These are phyloP conservation scores for Gambusia affinis DNA, from an alignment of 2,113 vertebrate species.

Conservation along the genomic window DNA sequence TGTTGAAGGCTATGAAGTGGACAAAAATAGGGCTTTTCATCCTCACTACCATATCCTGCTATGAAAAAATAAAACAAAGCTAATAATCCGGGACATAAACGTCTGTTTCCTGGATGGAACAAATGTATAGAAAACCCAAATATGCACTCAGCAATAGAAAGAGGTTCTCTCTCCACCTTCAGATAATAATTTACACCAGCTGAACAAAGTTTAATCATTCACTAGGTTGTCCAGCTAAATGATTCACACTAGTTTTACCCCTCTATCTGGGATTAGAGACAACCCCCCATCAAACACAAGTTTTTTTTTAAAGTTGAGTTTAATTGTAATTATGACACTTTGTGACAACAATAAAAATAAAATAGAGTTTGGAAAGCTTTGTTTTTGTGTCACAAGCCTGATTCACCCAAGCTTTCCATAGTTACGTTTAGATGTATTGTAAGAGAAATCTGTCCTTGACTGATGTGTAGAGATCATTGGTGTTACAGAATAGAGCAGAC, in stretches of 20 bases:
- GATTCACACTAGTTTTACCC: slow-evolving; percentile 4
- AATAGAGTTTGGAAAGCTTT: background rate
- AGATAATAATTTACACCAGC: slow-evolving; percentile 57
- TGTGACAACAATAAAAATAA: background rate
- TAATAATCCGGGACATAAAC: slow-evolving; percentile 32
- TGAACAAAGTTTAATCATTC: slow-evolving; percentile 65
- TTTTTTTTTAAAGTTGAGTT: too few species aligned
- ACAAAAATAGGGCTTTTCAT: slow-evolving; percentile 35
- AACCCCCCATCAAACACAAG: too few species aligned
- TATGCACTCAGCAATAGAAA: background rate
- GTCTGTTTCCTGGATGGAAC: slow-evolving; percentile 16
- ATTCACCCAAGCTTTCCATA: background rate
- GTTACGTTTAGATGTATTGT: background rate
- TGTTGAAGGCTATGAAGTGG: slow-evolving; percentile 15
- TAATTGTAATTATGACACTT: too few species aligned
- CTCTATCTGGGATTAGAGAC: background rate
- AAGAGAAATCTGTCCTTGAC: background rate
- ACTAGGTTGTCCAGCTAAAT: slow-evolving; percentile 26
- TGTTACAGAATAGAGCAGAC: background rate
- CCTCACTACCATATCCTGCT: background rate
- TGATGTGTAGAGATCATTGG: background rate
- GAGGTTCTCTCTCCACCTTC: slow-evolving; percentile 2
- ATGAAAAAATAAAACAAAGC: slow-evolving; percentile 27
- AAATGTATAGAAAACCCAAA: slow-evolving; percentile 14
- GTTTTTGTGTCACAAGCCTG: background rate